A percentile compares a stretch with the other conserved stretches of the same genome.
These are phyloP conservation scores for Hemicordylus capensis DNA, from an alignment of 2,113 vertebrate species.

Conservation along the genomic window DNA sequence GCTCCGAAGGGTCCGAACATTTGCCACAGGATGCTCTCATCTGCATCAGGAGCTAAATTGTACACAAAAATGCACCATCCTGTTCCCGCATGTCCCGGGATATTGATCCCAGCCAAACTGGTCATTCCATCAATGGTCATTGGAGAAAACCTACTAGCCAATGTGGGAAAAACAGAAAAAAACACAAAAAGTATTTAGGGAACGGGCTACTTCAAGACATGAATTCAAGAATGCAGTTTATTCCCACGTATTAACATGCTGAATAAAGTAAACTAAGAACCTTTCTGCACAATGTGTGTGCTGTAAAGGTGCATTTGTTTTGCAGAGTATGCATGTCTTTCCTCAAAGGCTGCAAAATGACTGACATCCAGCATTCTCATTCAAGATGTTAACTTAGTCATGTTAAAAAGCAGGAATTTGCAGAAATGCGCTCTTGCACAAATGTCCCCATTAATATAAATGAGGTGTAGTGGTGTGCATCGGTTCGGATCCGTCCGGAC, in stretches of 20 bases:
- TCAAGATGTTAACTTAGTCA: too few species aligned
- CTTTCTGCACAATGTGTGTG: neutral
- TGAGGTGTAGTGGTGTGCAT: too few species aligned
- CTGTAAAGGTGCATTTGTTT: neutral
- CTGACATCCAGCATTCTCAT: too few species aligned
- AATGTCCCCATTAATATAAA: too few species aligned
- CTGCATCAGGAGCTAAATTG: conserved; percentile 96
- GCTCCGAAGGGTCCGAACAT: conserved; percentile 99
- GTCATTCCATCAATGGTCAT: conserved; percentile 99
- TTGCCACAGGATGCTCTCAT: conserved; percentile 99
- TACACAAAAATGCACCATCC: conserved; percentile 99
- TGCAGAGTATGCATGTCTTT: neutral
- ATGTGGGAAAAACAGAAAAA: conserved; percentile 16
- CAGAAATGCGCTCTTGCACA: too few species aligned
- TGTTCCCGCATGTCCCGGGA: conserved; percentile 94
- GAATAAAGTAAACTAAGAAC: neutral
- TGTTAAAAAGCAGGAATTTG: too few species aligned
- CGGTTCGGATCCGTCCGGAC: too few species aligned
- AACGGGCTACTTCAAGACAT: conserved; percentile 8
- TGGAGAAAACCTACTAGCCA: conserved; percentile 91
- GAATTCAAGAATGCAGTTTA: neutral
- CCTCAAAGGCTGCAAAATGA: neutral
- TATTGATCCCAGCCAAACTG: conserved; percentile 97
- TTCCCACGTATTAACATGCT: conserved; percentile 15
- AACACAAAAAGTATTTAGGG: conserved; percentile 15